Evolutionary conservation across 2,113 vertebrate genomes (phyloP), one percentile per base, ranked within the genome.

Genomic region (Thinocorus orbignyianus): DNA sequence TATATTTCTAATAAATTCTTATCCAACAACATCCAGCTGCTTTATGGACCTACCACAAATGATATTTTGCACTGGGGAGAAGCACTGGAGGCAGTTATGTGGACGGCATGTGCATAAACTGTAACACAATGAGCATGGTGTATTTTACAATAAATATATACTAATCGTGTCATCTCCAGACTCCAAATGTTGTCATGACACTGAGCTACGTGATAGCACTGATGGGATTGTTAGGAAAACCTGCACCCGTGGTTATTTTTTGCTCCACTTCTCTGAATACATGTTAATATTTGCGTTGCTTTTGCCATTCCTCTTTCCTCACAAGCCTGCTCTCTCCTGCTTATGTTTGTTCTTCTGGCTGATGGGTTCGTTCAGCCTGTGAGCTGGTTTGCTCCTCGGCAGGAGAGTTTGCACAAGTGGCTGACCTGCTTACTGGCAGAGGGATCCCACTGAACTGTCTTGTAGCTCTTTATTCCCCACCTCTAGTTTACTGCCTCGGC

Each of bases 21-120:
- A 91, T 94, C 93, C 94, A 92, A 94, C 95, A 92, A 57, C 55
- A 94, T 92, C 93, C 95, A 96, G 86, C 91, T 96, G 96, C 73
- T 96, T 95, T 93, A 89, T 92, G 70, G 83, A 86, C 84, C 91
- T 96, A 87, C 66, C 93, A 92, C 83, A 82, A 83, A 65, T 94
- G 89, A 69, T 84, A 88, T 78, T 93, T 93, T 92, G 80, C 91
- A 77, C 62, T 58, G 58, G 89, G 91, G 93, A 84, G 81, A 95
- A 94, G 37, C 35, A 92, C 9, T 73, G 88, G 84, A 93, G 73
- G 65, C 73, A 92, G 37, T 95, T 89, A 72, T 76, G 77, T 85
- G 81, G 81, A 57, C 3, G 2, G 76, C 2, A 3, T 84, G 72
- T 92, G 86, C 80, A 78, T 74, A 81, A 81, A 39, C 77, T 91